Base-by-base conservation (phyloP, 2,888 invertebrate genomes). In the Adelphocoris suturalis region DNA sequence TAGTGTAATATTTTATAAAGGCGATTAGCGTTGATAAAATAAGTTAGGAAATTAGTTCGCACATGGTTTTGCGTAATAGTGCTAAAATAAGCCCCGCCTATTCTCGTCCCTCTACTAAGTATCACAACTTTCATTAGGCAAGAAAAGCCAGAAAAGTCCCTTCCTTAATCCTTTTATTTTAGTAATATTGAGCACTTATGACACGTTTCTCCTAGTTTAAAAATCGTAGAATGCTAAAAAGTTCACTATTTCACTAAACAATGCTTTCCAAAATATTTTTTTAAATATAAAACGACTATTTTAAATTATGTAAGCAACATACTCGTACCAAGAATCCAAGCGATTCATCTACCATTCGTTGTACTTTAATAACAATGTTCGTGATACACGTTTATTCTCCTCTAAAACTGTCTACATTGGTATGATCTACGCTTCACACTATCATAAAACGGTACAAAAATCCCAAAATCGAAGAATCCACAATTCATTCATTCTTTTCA, bases 171-270 rank as follows among this genome's bases (percentile, higher is more conserved):
- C n/a, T 78, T 78, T 75, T 14, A n/a, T 78, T 78, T 78, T 78
- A 78, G 78, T 82, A 82, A 52, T 68, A 68, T 82, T 82, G 82
- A 82, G 82, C 82, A 82, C 82, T 47, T 82, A 82, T 52, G 27
- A 52, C 68, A 82, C 23, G 27, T 82, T 52, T 81, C 37, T 78
- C 23, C 23, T 78, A 47, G n/a, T 37, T 76, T 76, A 78, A 78
- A 78, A 78, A 78, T 37, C n/a, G n/a, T n/a, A n/a, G n/a, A n/a
- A n/a, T 68, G 68, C 68, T 68, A 68, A 19, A n/a, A 68, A 68
- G 68, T 68, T 23, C 11, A 68, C 27, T 68, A 14, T 68, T 68
- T 61, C 9, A 68, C 68, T 68, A 68, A 12, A 23, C 68, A 68
- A 23, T 7, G 23, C 68, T 68, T 23, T 68, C 68, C 19, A 68